Evolutionary conservation across 2,797 vertebrate genomes (phyloP), one percentile per base, ranked within the genome.

Genomic region (Rhincodon typus): DNA sequence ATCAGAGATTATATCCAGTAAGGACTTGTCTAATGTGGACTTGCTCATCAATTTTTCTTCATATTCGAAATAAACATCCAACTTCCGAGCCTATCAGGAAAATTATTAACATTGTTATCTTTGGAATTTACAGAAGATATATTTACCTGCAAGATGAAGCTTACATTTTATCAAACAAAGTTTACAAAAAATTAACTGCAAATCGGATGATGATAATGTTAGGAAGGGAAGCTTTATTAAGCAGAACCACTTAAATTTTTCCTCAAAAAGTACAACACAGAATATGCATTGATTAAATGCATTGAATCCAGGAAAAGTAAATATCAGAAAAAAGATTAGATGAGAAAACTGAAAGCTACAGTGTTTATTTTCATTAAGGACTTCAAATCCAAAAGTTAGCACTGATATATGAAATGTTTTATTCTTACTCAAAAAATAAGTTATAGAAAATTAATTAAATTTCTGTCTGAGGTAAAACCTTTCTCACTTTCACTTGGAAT

Each of bases 31-130:
- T 96, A 99, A 97, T 93, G 98, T 99, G 5, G 98, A 98, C 96
- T 99, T 99, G 97, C 98, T 99, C 99, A 99, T 99, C 97, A 99
- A 98, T 97, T 99, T 99, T 97, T 99, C 99, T 97, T 99, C 99
- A 72, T 98, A 99, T 96, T 99, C 99, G 97, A 99, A 99, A 97
- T 99, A 99, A 46, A 99, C 98, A 96, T 99, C 99, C 96, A 99
- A 97, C 96, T 99, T 99, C 94, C 99, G 98, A 96, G 98, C 97
- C 99, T 99, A 97, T 96, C 97, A 96, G 96, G 97, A 90, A 53
- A 94, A 82, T 57, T 27, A 72, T 84, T 46, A 93, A 67, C 69
- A 72, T 94, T 95, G 53, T 17, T 13, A 95, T 23, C 53, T 90
- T 90, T 42, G 25, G n/a, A 25, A 93, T 93, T 93, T 93, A n/a